Evolutionary conservation across 2,888 invertebrate genomes (phyloP).

Genomic region (Mythimna pallens): DNA sequence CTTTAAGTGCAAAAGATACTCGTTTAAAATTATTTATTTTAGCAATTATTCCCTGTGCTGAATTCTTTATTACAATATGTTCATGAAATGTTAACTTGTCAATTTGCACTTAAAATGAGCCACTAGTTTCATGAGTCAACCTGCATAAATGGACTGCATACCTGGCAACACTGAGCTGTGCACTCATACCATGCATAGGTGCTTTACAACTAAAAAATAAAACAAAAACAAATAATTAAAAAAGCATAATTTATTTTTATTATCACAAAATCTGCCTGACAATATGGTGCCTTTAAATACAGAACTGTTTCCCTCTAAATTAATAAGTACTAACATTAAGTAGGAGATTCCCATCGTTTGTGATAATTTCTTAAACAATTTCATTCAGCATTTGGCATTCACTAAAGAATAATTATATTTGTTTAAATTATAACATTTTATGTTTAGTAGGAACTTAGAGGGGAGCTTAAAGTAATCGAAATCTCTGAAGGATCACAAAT

Average conservation of each 20-base stretch:
- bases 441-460: conserved; percentile 82
- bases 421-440: conserved; percentile 59
- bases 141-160: conserved; percentile 67
- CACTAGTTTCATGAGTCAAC: conserved; percentile 41
- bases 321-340: conserved; percentile 89
- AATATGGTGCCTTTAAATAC: conserved; percentile 80
- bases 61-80: conserved; percentile 14
- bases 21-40: not conserved
- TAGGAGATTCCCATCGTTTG: conserved; percentile 83
- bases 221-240: conserved; percentile 84
- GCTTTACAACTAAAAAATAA: conserved; percentile 83
- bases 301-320: conserved; percentile 80
- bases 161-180: conserved; percentile 74
- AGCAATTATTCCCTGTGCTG: conserved; percentile 3
- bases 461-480: conserved; percentile 74
- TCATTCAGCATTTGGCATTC: conserved; percentile 64
- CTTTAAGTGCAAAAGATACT: conserved; percentile 40
- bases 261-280: conserved; percentile 79
- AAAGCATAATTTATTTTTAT: conserved; percentile 87
- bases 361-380: conserved; percentile 62
- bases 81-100: conserved; percentile 7
- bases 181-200: conserved; percentile 79
- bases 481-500: conserved; percentile 80
- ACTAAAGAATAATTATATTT: conserved; percentile 55
- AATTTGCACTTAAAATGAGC: conserved; percentile 42